Percentiles rank a stretch among this genome's conserved stretches.
Evolutionary conservation across 2,113 vertebrate species (phyloP).

Genomic region (Elaphurus davidianus): DNA sequence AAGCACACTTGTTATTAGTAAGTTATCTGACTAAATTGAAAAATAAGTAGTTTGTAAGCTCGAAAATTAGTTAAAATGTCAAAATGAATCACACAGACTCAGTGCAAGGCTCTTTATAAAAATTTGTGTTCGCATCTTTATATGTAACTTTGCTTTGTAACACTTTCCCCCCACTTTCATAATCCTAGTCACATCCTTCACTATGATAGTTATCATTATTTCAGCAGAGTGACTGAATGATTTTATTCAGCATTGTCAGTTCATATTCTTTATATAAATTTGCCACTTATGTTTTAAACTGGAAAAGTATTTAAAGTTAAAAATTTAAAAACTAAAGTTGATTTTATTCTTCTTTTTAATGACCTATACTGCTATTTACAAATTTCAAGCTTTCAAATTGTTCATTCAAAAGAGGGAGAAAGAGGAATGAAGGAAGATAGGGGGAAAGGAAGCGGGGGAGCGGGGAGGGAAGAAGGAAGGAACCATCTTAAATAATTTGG

Average conservation of each 20-base stretch:
- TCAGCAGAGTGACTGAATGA: background rate
- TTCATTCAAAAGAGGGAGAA: background rate
- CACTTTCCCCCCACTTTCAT: background rate
- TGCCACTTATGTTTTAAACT: background rate
- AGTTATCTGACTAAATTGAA: slow-evolving; percentile 64
- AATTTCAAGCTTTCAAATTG: background rate
- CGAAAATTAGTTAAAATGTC: slow-evolving; percentile 64
- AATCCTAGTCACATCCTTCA: background rate
- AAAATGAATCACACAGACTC: slow-evolving; percentile 35
- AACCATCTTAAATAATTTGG: background rate
- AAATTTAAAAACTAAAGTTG: too few species aligned
- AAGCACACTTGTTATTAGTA: slow-evolving; percentile 44
- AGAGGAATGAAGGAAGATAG: background rate
- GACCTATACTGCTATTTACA: background rate
- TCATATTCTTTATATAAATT: background rate
- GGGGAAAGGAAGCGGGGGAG: accelerated
- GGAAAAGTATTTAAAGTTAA: background rate
- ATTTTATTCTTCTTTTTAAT: background rate
- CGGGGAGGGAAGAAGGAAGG: too few species aligned
- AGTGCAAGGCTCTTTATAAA: slow-evolving; percentile 1
- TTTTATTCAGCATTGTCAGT: background rate
- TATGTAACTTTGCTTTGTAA: background rate
- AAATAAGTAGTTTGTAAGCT: slow-evolving; percentile 58
- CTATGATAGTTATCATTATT: background rate
- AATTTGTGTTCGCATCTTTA: background rate